Evolutionary conservation across 2,888 invertebrate species (phyloP), one percentile per base, ranked within the genome.

Genomic region (Caenorhabditis angaria): DNA sequence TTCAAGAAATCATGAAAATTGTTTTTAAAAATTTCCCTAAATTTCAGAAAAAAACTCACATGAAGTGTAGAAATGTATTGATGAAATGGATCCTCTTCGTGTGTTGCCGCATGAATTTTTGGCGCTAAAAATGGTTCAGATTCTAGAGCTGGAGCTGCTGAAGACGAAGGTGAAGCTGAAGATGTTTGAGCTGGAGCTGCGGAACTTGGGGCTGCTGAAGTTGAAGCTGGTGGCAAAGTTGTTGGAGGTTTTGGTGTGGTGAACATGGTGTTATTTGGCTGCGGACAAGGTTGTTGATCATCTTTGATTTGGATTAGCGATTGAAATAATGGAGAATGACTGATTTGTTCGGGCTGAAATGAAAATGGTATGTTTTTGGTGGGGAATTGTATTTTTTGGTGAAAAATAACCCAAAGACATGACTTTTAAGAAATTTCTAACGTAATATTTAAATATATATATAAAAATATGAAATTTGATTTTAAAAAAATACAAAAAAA

Each of bases 181-280:
- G 27, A 41, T 2, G 29, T 29, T n/a, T 48, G 20, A 25, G 41
- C 51, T 14, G 60, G 41, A 22, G 65, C 48, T 35, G 60, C 14
- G 20, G 24, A 55, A 25, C 22, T 18, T 22, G 58, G 10, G 6
- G 48, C 32, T 29, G 61, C n/a, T 29, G 56, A 6, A 22, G 56
- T 18, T 10, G 56, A 4, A 56, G 56, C 18, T 35, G 57, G 25
- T 47, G 48, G 1, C 1, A 20, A 4, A 3, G 24, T 24, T 8
- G 51, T 35, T 8, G 66, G 25, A 0, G 61, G 51, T 0, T 61
- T 61, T 0, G 65, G 35, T 18, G 65, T 60, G 22, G 74, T 69
- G 63, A 76, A 78, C 70, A 75, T 78, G 5, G 75, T 72, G 1
- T 48, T 29, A 53, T 76, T 78, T 1, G 78, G 78, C n/a, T 58